phyloP scores from a whole-genome alignment of 2,888 invertebrate genomes.

The Koerneria pararmatus region DNA sequence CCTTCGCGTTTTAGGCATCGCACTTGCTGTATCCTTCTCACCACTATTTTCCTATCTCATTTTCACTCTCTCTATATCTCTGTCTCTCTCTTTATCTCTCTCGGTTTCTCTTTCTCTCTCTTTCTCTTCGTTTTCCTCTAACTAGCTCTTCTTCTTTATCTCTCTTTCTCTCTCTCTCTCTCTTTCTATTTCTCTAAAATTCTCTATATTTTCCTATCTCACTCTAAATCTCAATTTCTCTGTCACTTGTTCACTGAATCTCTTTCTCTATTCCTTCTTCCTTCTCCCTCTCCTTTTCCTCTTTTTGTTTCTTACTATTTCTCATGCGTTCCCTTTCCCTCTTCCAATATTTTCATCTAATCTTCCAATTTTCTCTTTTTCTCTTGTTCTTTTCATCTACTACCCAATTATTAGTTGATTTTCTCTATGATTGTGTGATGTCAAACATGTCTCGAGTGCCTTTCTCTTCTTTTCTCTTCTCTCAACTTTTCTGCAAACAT shows the following conservation, averaged over 20 bases:
- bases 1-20: too few relatives aligned
- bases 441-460: too few relatives aligned
- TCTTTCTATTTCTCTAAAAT: constrained; percentile 3
- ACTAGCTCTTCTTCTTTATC: not conserved
- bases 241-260: too few relatives aligned
- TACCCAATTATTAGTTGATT: too few relatives aligned
- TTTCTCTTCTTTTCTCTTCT: too few relatives aligned
- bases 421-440: too few relatives aligned
- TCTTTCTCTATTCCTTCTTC: not conserved
- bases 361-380: too few relatives aligned
- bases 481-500: too few relatives aligned
- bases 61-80: not conserved
- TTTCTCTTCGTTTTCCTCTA: constrained; percentile 5
- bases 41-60: too few relatives aligned
- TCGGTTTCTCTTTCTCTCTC: constrained; percentile 12
- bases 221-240: too few relatives aligned
- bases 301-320: not conserved
- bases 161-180: not conserved
- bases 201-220: constrained; percentile 4
- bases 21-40: too few relatives aligned
- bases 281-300: not conserved
- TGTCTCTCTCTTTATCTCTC: constrained; percentile 1
- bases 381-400: too few relatives aligned
- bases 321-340: not conserved
- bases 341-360: not conserved